Base-by-base conservation (phyloP, 2,113 vertebrate genomes). In the Cochlearius cochlearius region DNA sequence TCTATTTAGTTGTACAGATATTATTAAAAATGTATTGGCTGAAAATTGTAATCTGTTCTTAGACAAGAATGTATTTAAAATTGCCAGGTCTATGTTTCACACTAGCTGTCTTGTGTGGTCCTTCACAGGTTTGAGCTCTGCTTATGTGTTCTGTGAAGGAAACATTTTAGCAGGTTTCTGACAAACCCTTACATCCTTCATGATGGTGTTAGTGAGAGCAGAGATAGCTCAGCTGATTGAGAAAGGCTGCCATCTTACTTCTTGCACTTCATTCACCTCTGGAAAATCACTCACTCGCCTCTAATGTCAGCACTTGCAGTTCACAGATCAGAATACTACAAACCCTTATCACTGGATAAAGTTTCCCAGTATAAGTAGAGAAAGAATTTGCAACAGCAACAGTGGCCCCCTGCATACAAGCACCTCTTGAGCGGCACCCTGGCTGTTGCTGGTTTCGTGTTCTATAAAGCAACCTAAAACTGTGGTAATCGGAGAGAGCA, bases 1-100 rank as follows among this genome's bases (percentile, higher is more conserved):
- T 83, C 92, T 94, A 5, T 92, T 86, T 86, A 50, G 71, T 82
- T 90, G 34, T 18, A 39, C 2, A 74, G 67, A 41, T 80, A 47
- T 21, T 78, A 72, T 72, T 93, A 67, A 88, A 88, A 86, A 77
- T 80, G 3, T 59, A 80, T 71, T 80, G 56, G 29, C 75, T 86
- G 72, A 59, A 93, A 93, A 86, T 67, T 2, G 0, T 71, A 20
- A 83, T 63, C 39, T 86, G 21, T 83, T 92, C 85, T 93, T 62
- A 49, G 60, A 66, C 22, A 71, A 69, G 29, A 83, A 67, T 38
- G 29, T 82, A 10, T 72, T 82, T 72, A 38, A 88, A 85, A 83
- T 52, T 78, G 30, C 16, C 38, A 34, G 15, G 12, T 78, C 38
- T 74, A 0, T 62, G 9, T 59, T 95, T 92, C 77, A 75, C 25